Evolutionary conservation across 2,113 vertebrate species (phyloP).

Genomic region (Strigops habroptila): DNA sequence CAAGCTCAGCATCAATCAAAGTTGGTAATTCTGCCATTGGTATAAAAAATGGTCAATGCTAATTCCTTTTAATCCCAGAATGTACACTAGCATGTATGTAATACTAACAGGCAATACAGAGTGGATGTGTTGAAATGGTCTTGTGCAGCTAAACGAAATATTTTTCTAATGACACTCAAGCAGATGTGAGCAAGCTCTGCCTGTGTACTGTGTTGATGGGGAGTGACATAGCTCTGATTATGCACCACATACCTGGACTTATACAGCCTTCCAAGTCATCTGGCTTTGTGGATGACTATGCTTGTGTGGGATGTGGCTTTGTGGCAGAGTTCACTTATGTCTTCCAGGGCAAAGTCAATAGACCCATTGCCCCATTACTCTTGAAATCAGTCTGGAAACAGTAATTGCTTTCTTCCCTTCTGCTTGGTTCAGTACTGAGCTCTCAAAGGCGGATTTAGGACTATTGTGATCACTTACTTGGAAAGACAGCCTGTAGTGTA

Average conservation of each 20-base stretch:
- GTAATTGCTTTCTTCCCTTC: background rate
- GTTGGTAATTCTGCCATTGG: background rate
- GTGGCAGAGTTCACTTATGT: background rate
- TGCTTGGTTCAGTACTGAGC: background rate
- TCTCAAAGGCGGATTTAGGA: background rate
- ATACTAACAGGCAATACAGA: background rate
- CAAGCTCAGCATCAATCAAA: background rate
- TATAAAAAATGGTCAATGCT: background rate
- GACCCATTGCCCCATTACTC: background rate
- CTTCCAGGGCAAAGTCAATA: background rate
- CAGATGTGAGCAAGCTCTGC: background rate
- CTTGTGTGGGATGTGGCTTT: background rate
- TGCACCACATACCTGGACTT: background rate
- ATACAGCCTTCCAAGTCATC: background rate
- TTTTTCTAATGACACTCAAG: background rate
- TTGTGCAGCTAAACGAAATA: background rate
- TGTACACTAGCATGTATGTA: background rate
- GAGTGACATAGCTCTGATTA: background rate
- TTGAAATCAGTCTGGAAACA: background rate
- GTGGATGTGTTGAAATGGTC: background rate
- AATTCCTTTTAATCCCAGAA: background rate
- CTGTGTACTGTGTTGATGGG: fast-evolving
- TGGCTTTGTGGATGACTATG: background rate
- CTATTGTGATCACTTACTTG: background rate
- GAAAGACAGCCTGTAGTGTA: background rate